These are phyloP conservation scores for Melospiza georgiana DNA, from an alignment of 2,113 vertebrate genomes.

Conservation along the genomic window DNA sequence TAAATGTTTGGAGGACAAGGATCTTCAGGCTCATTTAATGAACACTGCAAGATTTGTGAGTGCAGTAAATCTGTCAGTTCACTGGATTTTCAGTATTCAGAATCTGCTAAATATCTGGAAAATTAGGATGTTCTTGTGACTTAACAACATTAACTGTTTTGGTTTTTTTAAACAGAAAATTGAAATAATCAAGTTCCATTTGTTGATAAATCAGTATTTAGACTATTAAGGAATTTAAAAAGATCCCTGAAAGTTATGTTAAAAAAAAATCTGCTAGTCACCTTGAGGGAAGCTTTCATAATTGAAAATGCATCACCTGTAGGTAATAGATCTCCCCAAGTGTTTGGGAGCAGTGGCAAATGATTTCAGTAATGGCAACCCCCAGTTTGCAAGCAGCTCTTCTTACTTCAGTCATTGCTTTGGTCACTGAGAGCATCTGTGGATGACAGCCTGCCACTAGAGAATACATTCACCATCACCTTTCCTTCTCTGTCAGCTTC, in stretches of 20 bases:
- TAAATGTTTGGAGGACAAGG: neutral
- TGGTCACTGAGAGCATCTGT: constrained; percentile 13
- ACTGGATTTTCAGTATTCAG: neutral
- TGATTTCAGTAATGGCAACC: neutral
- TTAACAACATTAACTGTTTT: neutral
- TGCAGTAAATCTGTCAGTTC: neutral
- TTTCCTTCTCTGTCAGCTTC: constrained; percentile 23
- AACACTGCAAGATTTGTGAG: neutral
- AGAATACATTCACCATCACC: constrained; percentile 7
- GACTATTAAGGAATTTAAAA: neutral
- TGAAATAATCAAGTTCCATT: neutral
- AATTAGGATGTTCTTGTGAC: neutral
- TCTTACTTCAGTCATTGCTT: neutral
- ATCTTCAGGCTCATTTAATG: neutral
- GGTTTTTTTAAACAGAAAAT: neutral
- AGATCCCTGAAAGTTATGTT: rapidly evolving
- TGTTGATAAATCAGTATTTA: neutral
- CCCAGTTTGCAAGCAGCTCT: neutral
- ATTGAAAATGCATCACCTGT: neutral
- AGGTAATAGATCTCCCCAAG: neutral
- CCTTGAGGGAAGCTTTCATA: neutral
- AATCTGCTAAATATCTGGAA: neutral
- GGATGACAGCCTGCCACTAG: neutral
- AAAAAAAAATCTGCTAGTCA: neutral
- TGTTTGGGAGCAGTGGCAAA: neutral